A percentile compares a stretch with the other conserved stretches of the same genome.
Conservation (phyloP, 2,113 vertebrate species). For the Podarcis cretensis region DNA sequence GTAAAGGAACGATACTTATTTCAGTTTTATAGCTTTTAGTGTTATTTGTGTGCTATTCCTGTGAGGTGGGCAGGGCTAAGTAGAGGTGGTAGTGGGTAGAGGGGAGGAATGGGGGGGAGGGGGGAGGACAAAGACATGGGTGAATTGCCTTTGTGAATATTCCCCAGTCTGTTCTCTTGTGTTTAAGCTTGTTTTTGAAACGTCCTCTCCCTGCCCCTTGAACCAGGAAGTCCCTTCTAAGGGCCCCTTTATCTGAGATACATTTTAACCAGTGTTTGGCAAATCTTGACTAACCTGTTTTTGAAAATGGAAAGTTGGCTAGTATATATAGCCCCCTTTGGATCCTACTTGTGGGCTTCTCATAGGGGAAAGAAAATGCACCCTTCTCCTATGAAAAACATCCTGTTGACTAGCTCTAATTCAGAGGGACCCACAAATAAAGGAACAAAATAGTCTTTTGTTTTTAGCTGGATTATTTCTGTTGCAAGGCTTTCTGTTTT, state of each 20-base stretch:
- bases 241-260: background rate
- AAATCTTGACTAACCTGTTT: background rate
- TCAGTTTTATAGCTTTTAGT: no score
- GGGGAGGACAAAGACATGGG: background rate
- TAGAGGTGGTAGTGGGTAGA: background rate
- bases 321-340: background rate
- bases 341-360: no score
- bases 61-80: no score
- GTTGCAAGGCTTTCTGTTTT: background rate
- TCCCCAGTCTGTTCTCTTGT: background rate
- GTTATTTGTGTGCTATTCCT: no score
- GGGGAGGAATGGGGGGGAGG: background rate
- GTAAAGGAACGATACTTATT: no score
- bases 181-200: background rate
- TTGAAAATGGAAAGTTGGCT: background rate
- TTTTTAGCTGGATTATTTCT: constrained; percentile 37
- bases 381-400: constrained; percentile 13
- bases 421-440: constrained; percentile 21
- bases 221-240: fast-evolving
- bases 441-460: background rate
- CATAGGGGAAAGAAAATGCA: background rate
- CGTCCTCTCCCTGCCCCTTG: no score
- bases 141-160: background rate
- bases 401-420: constrained; percentile 38
- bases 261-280: background rate